These are phyloP conservation scores for Dicaeum eximium DNA, from an alignment of 2,113 vertebrate genomes.

Conservation along the genomic window DNA sequence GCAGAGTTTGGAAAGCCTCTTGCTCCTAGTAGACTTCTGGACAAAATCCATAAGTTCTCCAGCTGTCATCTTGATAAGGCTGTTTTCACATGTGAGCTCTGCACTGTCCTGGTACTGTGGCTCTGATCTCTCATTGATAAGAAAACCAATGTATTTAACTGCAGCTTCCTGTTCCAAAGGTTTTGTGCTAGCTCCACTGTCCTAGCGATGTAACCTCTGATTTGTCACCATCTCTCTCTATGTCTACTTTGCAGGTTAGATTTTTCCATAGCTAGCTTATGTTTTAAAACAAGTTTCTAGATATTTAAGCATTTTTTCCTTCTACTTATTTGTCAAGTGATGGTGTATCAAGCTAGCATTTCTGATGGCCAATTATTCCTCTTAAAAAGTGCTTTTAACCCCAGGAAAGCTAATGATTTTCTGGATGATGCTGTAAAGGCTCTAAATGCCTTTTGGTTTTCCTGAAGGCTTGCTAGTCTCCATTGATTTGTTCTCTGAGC, in stretches of 20 bases:
- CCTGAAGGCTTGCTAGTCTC: neutral
- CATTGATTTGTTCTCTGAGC: neutral
- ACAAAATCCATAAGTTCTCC: constrained; percentile 27
- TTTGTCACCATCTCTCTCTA: neutral
- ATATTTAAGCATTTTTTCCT: neutral
- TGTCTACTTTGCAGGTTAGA: neutral
- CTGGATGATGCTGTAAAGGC: neutral
- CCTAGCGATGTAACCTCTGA: neutral
- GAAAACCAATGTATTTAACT: constrained; percentile 33
- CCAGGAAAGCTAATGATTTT: constrained; percentile 27
- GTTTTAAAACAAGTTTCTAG: neutral
- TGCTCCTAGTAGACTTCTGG: neutral
- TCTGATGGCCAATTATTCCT: neutral
- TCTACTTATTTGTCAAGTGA: neutral
- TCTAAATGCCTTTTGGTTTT: constrained; percentile 31
- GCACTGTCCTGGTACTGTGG: constrained; percentile 30
- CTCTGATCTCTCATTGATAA: constrained; percentile 48
- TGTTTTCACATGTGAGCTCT: constrained; percentile 31
- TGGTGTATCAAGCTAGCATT: neutral
- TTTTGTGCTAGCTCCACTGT: constrained; percentile 13
- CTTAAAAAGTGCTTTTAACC: neutral
- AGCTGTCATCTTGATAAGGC: constrained; percentile 52
- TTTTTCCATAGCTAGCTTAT: neutral
- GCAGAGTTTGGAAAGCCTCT: neutral
- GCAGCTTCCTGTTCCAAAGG: constrained; percentile 51